Conservation (phyloP, 2,888 invertebrate species). For the Sicus ferrugineus region DNA sequence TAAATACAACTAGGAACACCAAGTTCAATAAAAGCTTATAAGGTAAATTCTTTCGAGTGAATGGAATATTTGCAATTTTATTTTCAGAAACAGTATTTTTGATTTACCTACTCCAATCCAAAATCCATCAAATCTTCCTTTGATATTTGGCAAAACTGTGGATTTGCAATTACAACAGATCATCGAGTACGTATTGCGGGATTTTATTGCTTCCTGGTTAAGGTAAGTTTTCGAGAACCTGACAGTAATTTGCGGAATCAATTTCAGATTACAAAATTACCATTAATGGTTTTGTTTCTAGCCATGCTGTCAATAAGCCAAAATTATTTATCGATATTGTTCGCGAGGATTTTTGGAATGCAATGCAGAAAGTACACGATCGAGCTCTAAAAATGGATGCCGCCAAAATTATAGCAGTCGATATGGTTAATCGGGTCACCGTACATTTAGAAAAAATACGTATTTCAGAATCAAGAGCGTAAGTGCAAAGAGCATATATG, state of each 20-base stretch:
- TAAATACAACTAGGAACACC: no score
- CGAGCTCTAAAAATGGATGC: conserved; percentile 79
- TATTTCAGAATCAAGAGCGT: conserved; percentile 78
- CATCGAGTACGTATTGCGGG: conserved; percentile 79
- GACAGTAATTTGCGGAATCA: no score
- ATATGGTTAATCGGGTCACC: conserved; percentile 81
- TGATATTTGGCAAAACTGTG: conserved; percentile 84
- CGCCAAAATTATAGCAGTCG: conserved; percentile 82
- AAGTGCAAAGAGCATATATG: conserved; percentile 62
- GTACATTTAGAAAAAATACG: conserved; percentile 87
- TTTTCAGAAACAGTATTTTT: conserved; percentile 59
- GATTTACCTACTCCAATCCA: conserved; percentile 63
- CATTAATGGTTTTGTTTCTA: no score
- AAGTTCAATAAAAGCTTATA: background rate
- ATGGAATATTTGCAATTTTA: no score
- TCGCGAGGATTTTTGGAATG: conserved; percentile 85
- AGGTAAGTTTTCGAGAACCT: conserved; percentile 60
- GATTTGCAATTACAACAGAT: conserved; percentile 85
- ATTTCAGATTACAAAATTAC: no score
- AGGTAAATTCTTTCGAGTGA: no score
- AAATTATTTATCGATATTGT: conserved; percentile 72
- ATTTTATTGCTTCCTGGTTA: conserved; percentile 82
- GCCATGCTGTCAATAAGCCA: conserved; percentile 73
- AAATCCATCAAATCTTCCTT: conserved; percentile 71
- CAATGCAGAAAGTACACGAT: conserved; percentile 77